Evolutionary conservation across 2,888 invertebrate species (phyloP).

Genomic region (Hirtodrosophila trivittata): DNA sequence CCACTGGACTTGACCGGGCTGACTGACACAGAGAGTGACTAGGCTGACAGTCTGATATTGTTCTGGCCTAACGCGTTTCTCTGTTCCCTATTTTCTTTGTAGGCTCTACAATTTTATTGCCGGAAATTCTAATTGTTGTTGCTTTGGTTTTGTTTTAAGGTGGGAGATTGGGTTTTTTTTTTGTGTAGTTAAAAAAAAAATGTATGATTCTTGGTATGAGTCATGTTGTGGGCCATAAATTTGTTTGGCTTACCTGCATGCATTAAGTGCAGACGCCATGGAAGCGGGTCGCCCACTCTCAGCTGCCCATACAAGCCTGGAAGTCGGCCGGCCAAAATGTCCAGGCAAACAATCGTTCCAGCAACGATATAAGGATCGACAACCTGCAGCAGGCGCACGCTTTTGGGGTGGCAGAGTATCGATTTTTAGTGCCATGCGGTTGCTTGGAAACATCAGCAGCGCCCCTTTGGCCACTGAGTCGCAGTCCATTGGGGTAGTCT

Average conservation of each 20-base stretch:
- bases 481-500: conserved; percentile 77
- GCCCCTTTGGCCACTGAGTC: conserved; percentile 35
- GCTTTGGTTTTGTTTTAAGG: conserved; percentile 23
- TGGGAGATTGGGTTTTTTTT: neutral
- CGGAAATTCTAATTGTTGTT: conserved; percentile 75
- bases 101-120: conserved; percentile 58
- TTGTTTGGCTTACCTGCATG: conserved; percentile 38
- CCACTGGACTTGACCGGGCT: conserved; percentile 13
- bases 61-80: conserved; percentile 73
- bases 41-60: conserved; percentile 45
- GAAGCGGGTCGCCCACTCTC: conserved; percentile 3
- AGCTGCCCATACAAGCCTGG: conserved; percentile 29
- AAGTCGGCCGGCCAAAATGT: conserved; percentile 41
- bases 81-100: conserved; percentile 29
- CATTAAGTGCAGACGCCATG: conserved; percentile 39
- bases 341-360: conserved; percentile 58
- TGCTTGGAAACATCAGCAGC: conserved; percentile 32
- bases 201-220: conserved; percentile 37
- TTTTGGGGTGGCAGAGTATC: conserved; percentile 59
- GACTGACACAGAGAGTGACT: conserved; percentile 18
- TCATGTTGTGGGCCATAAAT: conserved; percentile 42
- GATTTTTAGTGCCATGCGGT: conserved; percentile 69
- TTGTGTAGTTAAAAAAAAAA: conserved; percentile 11
- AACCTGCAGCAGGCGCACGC: conserved; percentile 55
- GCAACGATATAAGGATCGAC: conserved; percentile 62